phyloP scores from a whole-genome alignment of 2,888 invertebrate genomes.

The Lepidochrysops patricia region DNA sequence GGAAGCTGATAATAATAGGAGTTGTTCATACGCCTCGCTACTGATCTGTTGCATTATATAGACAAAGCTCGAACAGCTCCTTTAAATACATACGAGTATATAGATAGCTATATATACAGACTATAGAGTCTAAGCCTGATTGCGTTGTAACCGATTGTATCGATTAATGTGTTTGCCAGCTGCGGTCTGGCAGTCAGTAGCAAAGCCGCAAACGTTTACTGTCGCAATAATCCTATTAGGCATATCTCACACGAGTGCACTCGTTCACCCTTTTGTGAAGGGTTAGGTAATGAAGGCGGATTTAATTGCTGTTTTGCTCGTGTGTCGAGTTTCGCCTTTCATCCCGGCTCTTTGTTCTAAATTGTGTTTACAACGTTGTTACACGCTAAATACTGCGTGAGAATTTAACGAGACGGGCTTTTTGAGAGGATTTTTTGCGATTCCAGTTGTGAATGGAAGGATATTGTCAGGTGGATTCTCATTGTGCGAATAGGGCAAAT shows the following conservation, averaged over 20 bases:
- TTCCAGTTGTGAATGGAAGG: neutral
- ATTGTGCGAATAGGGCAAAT: too few relatives aligned
- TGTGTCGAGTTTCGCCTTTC: slow-evolving; percentile 29
- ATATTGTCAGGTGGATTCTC: too few relatives aligned
- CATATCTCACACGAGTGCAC: slow-evolving; percentile 14
- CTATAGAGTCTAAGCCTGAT: neutral
- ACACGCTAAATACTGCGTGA: neutral
- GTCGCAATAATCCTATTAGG: slow-evolving; percentile 16
- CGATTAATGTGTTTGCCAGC: slow-evolving; percentile 9
- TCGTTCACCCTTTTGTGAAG: slow-evolving; percentile 33
- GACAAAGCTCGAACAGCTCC: too few relatives aligned
- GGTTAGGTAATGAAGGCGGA: slow-evolving; percentile 55
- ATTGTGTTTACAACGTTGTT: slow-evolving; percentile 6
- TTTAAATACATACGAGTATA: too few relatives aligned
- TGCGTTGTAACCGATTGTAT: neutral
- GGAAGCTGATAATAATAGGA: too few relatives aligned
- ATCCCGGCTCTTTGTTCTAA: slow-evolving; percentile 17
- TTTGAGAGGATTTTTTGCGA: too few relatives aligned
- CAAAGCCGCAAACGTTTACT: slow-evolving; percentile 12
- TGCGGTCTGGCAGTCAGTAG: slow-evolving; percentile 9
- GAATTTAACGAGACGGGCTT: neutral
- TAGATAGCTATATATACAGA: too few relatives aligned
- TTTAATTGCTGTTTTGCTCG: slow-evolving; percentile 64
- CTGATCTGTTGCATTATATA: too few relatives aligned
- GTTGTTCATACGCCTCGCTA: too few relatives aligned